Evolutionary conservation across 2,113 vertebrate genomes (phyloP).

Genomic region (Hepsetus odoe): DNA sequence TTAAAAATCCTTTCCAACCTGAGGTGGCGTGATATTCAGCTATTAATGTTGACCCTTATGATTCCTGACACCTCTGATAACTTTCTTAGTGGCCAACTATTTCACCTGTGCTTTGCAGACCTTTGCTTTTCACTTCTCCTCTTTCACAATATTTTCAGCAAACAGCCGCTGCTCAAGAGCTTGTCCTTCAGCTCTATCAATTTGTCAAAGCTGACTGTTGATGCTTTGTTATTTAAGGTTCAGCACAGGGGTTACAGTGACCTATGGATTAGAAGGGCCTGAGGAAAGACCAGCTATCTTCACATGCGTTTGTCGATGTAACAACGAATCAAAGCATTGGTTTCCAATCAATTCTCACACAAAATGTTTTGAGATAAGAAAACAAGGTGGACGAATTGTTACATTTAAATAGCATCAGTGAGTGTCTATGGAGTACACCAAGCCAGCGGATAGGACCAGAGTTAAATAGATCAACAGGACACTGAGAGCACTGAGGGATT

Average conservation of each 20-base stretch:
- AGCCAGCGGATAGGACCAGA: background rate
- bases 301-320: background rate
- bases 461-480: background rate
- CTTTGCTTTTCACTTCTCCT: background rate
- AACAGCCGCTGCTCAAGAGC: background rate
- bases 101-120: background rate
- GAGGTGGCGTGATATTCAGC: background rate
- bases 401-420: background rate
- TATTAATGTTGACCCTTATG: background rate
- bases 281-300: background rate
- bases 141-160: background rate
- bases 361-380: background rate
- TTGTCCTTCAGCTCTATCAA: constrained; percentile 10
- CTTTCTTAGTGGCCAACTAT: background rate
- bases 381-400: background rate
- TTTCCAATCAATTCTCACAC: background rate
- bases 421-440: background rate
- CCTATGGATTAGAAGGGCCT: constrained; percentile 30
- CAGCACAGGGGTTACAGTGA: constrained; percentile 26
- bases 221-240: constrained; percentile 47
- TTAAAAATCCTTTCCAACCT: background rate
- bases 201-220: constrained; percentile 5
- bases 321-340: background rate
- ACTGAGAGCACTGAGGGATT: constrained; percentile 60
- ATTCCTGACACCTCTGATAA: background rate